These are phyloP conservation scores for Drosophila fulvimacula DNA, from an alignment of 2,888 invertebrate genomes.

Conservation along the genomic window DNA sequence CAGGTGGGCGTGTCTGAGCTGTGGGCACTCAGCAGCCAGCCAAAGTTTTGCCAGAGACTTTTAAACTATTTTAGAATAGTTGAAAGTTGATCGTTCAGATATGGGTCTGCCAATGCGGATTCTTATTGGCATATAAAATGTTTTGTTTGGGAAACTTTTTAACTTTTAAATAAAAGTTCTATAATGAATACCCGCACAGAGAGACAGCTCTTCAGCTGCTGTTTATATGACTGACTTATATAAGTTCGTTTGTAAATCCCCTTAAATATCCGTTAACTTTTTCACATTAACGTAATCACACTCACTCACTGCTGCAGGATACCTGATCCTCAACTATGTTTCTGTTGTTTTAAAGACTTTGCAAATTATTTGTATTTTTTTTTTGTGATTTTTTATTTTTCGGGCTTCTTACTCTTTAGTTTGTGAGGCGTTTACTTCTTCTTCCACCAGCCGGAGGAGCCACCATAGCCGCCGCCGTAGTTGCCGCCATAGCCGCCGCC, in stretches of 20 bases:
- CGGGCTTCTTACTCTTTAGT: slow-evolving; percentile 14
- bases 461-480: slow-evolving; percentile 31
- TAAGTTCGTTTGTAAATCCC: not conserved
- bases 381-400: slow-evolving; percentile 16
- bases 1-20: not conserved
- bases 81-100: not conserved
- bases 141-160: not conserved
- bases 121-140: not conserved
- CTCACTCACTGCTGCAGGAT: not conserved
- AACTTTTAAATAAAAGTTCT: not conserved
- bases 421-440: slow-evolving; percentile 56
- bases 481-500: slow-evolving; percentile 28
- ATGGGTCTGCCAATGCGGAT: no score
- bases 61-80: not conserved
- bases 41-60: not conserved
- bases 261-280: not conserved
- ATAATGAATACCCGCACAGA: not conserved
- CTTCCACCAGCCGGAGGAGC: slow-evolving; percentile 70
- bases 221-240: no score
- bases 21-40: not conserved
- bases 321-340: not conserved
- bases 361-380: slow-evolving; percentile 14
- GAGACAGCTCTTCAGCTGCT: not conserved
- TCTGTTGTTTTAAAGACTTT: slow-evolving; percentile 22
- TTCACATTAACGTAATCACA: not conserved